Conservation (phyloP, 2,888 invertebrate species). For the Mythimna pallens region DNA sequence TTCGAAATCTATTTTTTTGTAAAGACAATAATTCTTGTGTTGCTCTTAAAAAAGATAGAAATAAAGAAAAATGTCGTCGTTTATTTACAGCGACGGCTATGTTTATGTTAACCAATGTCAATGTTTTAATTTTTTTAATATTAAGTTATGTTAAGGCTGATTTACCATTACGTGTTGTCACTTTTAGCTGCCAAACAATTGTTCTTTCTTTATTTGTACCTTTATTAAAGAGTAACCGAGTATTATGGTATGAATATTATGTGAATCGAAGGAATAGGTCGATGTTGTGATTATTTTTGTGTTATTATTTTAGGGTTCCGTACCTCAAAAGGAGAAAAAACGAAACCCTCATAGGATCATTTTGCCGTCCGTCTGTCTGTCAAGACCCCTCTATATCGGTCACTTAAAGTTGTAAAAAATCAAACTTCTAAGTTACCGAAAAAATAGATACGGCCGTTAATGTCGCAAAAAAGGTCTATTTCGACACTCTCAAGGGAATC, state of each 20-base stretch:
- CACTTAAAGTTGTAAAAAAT: too few species aligned
- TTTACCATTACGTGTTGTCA: background rate
- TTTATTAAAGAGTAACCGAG: constrained; percentile 39
- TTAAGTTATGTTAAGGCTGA: background rate
- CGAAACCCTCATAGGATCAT: too few species aligned
- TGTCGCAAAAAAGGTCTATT: too few species aligned
- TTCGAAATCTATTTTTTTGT: constrained; percentile 20
- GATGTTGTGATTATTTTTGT: background rate
- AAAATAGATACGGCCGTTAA: too few species aligned
- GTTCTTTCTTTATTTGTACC: constrained; percentile 24
- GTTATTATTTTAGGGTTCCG: too few species aligned
- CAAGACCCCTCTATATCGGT: too few species aligned
- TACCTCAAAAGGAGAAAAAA: too few species aligned
- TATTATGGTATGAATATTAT: constrained; percentile 24
- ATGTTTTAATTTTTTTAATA: constrained; percentile 4
- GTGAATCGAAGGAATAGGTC: constrained; percentile 2
- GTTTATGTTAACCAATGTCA: constrained; percentile 35
- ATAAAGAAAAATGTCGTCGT: constrained; percentile 23
- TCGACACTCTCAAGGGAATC: too few species aligned
- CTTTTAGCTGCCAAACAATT: constrained; percentile 2
- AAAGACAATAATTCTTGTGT: background rate
- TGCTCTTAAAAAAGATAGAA: background rate
- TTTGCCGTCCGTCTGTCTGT: too few species aligned
- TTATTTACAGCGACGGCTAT: constrained; percentile 11
- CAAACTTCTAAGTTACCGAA: too few species aligned